Conservation (phyloP, 2,888 invertebrate genomes). For the Hydrotaea diabolus region DNA sequence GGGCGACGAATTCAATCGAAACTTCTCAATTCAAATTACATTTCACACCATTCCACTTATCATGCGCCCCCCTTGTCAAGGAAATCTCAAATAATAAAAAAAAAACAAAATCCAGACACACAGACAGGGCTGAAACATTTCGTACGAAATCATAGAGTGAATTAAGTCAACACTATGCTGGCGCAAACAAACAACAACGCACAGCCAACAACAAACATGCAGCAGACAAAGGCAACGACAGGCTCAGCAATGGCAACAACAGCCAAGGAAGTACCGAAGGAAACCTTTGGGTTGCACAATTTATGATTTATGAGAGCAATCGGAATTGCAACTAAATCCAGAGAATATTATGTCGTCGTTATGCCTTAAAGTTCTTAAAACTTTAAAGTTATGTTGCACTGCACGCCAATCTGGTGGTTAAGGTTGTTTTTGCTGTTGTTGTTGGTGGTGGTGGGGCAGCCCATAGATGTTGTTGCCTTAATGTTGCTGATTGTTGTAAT, state of each 20-base stretch:
- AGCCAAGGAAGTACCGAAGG: background rate
- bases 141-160: constrained; percentile 34
- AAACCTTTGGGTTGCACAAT: constrained; percentile 32
- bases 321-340: constrained; percentile 47
- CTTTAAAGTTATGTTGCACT: constrained; percentile 38
- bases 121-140: constrained; percentile 32
- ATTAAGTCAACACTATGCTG: constrained; percentile 45
- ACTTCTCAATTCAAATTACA: too few species aligned
- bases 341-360: constrained; percentile 57
- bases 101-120: background rate
- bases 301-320: constrained; percentile 63
- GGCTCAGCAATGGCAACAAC: background rate
- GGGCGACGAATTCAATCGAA: too few species aligned
- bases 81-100: too few species aligned
- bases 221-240: constrained; percentile 1
- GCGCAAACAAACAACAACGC: constrained; percentile 13
- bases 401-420: background rate
- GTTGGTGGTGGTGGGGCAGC: too few species aligned
- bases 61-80: too few species aligned
- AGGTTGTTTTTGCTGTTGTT: constrained; percentile 3
- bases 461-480: constrained; percentile 37
- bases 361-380: constrained; percentile 49
- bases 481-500: background rate
- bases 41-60: too few species aligned
- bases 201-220: background rate